Conservation (phyloP, 1,140 invertebrate genomes). For the Brachionus sp. region DNA sequence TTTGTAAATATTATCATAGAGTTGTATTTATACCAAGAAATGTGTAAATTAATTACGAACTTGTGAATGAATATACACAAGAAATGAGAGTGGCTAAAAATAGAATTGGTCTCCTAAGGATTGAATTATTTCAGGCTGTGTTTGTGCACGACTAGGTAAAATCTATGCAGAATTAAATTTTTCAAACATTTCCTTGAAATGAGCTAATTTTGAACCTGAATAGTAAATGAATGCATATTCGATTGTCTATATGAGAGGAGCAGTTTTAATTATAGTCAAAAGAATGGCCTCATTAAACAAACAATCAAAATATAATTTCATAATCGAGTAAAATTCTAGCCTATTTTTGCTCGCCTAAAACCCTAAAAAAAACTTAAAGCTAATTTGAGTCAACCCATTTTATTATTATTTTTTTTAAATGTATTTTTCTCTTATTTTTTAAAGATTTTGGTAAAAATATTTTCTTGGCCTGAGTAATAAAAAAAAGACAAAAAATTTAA, state of each 20-base stretch:
- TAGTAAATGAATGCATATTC: not conserved
- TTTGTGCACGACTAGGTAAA: not conserved
- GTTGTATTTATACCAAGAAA: conserved; percentile 24
- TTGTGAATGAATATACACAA: not conserved
- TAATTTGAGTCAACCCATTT: too few species aligned
- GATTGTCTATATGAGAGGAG: not conserved
- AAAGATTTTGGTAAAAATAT: too few species aligned
- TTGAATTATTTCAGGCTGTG: not conserved
- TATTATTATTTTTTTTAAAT: not conserved
- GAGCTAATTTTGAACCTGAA: not conserved
- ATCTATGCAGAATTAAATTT: not conserved
- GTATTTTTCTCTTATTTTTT: too few species aligned
- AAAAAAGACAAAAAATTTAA: too few species aligned
- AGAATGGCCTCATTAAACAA: not conserved
- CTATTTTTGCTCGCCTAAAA: too few species aligned
- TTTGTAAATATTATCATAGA: not conserved
- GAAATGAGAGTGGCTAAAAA: conserved; percentile 11
- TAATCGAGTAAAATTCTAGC: too few species aligned
- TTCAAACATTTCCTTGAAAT: not conserved
- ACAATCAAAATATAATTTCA: not conserved
- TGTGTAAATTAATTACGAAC: not conserved
- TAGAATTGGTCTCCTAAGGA: not conserved
- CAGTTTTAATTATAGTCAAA: not conserved
- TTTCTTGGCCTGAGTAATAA: too few species aligned
- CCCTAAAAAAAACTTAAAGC: too few species aligned